Conservation (phyloP, 1,140 invertebrate species). For the Steinernema feltiae region DNA sequence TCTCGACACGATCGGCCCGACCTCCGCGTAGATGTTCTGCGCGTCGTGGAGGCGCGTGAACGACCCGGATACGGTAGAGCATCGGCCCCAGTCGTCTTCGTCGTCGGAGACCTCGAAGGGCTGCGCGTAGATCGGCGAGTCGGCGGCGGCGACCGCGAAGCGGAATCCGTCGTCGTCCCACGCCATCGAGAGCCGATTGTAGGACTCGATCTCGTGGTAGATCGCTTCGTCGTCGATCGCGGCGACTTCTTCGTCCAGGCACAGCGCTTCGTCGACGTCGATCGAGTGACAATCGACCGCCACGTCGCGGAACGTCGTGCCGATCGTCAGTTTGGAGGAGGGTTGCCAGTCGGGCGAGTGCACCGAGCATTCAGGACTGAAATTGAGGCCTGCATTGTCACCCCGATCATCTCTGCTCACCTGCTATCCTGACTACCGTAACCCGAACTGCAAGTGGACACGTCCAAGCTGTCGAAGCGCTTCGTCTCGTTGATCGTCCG, state of each 20-base stretch:
- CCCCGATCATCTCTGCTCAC: constrained; percentile 11
- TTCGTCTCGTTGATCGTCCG: not conserved
- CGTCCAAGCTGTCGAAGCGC: constrained; percentile 30
- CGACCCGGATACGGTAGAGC: not conserved
- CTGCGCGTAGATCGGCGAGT: constrained; percentile 2
- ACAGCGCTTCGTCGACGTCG: not conserved
- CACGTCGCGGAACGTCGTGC: constrained; percentile 28
- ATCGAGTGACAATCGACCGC: constrained; percentile 30
- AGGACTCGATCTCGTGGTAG: constrained; percentile 13
- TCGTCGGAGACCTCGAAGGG: not conserved
- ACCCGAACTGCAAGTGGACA: constrained; percentile 34
- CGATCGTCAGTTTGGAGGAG: constrained; percentile 18
- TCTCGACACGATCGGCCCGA: not conserved
- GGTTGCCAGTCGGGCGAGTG: constrained; percentile 40
- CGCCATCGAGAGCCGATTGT: not conserved
- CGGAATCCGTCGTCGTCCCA: constrained; percentile 12
- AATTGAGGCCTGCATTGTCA: not conserved
- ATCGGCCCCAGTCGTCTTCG: not conserved
- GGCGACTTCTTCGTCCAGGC: constrained; percentile 10
- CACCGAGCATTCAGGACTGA: constrained; percentile 36
- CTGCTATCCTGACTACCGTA: constrained; percentile 38
- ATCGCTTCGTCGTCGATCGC: not conserved
- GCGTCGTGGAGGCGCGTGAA: constrained; percentile 6
- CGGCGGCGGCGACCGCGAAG: not conserved
- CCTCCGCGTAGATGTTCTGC: constrained; percentile 1